A percentile compares a stretch with the other conserved stretches of the same genome.
These are phyloP conservation scores for Trogon melanurus DNA, from an alignment of 2,113 vertebrate species.

Conservation along the genomic window DNA sequence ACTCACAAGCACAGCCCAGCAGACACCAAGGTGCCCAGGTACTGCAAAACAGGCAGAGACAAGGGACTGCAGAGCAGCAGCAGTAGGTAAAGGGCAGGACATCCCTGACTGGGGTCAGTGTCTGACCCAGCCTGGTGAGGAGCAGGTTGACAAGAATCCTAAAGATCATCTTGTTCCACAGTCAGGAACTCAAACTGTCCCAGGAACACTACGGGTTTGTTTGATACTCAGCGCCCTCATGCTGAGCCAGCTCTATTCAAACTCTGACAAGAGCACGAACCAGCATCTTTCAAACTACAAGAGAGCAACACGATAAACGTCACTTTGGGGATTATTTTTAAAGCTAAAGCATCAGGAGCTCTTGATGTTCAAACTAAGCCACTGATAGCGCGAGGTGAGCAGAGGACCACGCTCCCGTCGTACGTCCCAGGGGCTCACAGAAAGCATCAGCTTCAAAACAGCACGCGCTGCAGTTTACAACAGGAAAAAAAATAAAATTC, in stretches of 20 bases:
- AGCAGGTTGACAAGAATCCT: not conserved
- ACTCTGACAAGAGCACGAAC: not conserved
- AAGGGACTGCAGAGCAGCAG: not conserved
- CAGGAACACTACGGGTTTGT: too few relatives aligned
- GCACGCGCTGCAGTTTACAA: not conserved
- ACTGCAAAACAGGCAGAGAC: not conserved
- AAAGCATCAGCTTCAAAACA: not conserved
- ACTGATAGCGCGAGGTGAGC: fast-evolving
- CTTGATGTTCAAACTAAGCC: not conserved
- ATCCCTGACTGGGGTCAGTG: not conserved
- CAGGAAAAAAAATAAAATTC: not conserved
- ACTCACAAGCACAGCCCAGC: not conserved
- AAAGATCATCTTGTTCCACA: too few relatives aligned
- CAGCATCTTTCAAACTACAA: not conserved
- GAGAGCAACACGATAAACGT: fast-evolving
- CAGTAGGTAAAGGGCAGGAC: not conserved
- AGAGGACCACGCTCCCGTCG: fast-evolving
- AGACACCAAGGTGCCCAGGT: fast-evolving
- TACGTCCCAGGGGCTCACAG: not conserved
- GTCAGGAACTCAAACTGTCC: too few relatives aligned
- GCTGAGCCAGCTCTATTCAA: not conserved
- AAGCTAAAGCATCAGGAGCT: not conserved
- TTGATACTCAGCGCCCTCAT: too few relatives aligned
- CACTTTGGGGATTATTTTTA: not conserved
- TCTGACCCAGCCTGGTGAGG: not conserved